A percentile compares a stretch with the other conserved stretches of the same genome.
These are phyloP conservation scores for Marcusenius ussheri DNA, from an alignment of 2,113 vertebrate genomes.

Conservation along the genomic window DNA sequence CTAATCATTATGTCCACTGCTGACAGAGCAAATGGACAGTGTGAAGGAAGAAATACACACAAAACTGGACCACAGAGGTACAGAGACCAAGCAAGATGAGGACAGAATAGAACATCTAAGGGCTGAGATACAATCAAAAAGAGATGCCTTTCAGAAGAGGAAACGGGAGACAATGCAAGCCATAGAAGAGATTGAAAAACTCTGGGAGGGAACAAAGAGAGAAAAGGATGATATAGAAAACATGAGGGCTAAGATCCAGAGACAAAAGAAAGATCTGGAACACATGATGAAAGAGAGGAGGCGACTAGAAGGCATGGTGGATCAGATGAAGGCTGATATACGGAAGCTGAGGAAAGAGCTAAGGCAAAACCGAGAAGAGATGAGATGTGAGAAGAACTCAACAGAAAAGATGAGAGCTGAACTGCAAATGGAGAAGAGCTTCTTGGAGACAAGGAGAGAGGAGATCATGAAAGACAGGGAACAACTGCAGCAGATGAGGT, in stretches of 20 bases:
- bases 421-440: conserved; percentile 37
- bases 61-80: conserved; percentile 23
- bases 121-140: conserved; percentile 30
- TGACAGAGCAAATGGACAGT: conserved; percentile 41
- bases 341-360: conserved; percentile 31
- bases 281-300: conserved; percentile 42
- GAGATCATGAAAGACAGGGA: conserved; percentile 36
- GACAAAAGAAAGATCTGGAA: conserved; percentile 40
- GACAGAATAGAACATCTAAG: conserved; percentile 19
- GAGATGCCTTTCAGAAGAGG: conserved; percentile 37
- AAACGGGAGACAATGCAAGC: conserved; percentile 35
- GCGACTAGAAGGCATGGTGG: conserved; percentile 28
- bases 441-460: conserved; percentile 26
- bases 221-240: conserved; percentile 32
- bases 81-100: conserved; percentile 27
- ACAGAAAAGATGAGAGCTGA: conserved; percentile 40
- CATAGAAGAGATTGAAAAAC: conserved; percentile 41
- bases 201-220: conserved; percentile 41
- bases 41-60: conserved; percentile 33
- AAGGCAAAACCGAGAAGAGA: conserved; percentile 31
- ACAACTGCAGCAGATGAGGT: conserved; percentile 31
- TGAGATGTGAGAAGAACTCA: conserved; percentile 34
- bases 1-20: not conserved
- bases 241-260: conserved; percentile 37
- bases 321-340: conserved; percentile 35